Evolutionary conservation across 1,140 invertebrate species (phyloP).

Genomic region (Pseudomyrmex flavicornis): DNA sequence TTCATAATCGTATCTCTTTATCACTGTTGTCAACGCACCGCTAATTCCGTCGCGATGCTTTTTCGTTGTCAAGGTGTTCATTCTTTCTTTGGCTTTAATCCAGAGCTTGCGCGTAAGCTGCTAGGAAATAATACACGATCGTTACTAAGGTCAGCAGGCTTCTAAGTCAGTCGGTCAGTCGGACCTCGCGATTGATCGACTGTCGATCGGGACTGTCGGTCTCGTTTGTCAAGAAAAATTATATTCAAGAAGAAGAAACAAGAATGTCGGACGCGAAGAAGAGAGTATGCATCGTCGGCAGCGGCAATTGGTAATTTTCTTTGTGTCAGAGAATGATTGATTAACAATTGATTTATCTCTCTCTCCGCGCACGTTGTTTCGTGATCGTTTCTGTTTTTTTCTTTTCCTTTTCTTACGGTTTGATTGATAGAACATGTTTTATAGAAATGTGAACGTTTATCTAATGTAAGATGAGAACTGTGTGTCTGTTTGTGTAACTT

Average conservation of each 20-base stretch:
- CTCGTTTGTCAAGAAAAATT: neutral
- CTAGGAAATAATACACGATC: conserved; percentile 76
- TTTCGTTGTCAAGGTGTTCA: conserved; percentile 70
- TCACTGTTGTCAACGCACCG: conserved; percentile 74
- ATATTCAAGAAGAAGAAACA: neutral
- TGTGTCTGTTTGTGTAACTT: neutral
- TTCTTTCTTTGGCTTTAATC: conserved; percentile 77
- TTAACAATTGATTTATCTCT: neutral
- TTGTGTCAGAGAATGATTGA: neutral
- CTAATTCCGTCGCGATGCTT: conserved; percentile 80
- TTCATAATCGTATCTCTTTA: conserved; percentile 37
- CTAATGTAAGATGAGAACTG: neutral
- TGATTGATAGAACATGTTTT: neutral
- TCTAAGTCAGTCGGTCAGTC: conserved; percentile 77
- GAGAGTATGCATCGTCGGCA: conserved; percentile 88
- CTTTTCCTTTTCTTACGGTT: neutral
- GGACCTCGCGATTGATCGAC: conserved; percentile 53
- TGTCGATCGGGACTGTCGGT: conserved; percentile 44
- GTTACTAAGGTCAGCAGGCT: conserved; percentile 79
- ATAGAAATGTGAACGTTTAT: conserved; percentile 1
- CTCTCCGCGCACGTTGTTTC: neutral
- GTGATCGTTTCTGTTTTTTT: neutral
- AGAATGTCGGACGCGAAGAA: conserved; percentile 79
- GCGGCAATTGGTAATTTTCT: conserved; percentile 88
- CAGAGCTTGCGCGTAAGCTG: conserved; percentile 76